Conservation (phyloP, 2,113 vertebrate genomes). For the Steatornis caripensis region DNA sequence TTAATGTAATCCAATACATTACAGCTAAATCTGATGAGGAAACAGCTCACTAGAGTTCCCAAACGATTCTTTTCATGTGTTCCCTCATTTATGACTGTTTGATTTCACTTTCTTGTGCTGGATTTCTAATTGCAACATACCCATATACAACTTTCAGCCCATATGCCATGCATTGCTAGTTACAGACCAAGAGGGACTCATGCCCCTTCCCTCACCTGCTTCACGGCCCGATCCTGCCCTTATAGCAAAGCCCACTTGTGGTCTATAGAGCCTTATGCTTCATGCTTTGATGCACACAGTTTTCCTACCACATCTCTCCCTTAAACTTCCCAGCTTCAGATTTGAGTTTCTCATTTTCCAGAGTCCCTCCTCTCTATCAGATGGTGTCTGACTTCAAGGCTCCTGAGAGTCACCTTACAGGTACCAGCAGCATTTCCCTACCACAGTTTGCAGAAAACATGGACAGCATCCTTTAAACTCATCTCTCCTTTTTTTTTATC, state of each 20-base stretch:
- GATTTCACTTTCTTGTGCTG: constrained; percentile 10
- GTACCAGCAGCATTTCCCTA: background rate
- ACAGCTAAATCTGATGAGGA: constrained; percentile 49
- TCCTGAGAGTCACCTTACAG: background rate
- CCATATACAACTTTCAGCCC: background rate
- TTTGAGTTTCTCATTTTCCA: background rate
- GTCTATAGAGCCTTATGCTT: background rate
- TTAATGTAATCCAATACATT: constrained; percentile 8
- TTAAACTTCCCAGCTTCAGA: background rate
- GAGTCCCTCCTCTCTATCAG: background rate
- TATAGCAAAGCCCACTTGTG: background rate
- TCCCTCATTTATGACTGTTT: constrained; percentile 13
- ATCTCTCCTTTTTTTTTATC: background rate
- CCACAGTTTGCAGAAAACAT: background rate
- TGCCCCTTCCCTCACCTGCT: background rate
- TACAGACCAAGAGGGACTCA: background rate
- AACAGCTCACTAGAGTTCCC: constrained; percentile 15
- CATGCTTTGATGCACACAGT: background rate
- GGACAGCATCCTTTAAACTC: background rate
- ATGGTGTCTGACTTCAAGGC: background rate
- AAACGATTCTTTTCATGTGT: background rate
- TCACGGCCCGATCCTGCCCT: background rate
- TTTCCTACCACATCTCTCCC: background rate
- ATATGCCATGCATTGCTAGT: background rate
- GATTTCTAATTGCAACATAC: background rate